Conservation (phyloP, 2,888 invertebrate genomes). For the Lepetodrilus schrolli region DNA sequence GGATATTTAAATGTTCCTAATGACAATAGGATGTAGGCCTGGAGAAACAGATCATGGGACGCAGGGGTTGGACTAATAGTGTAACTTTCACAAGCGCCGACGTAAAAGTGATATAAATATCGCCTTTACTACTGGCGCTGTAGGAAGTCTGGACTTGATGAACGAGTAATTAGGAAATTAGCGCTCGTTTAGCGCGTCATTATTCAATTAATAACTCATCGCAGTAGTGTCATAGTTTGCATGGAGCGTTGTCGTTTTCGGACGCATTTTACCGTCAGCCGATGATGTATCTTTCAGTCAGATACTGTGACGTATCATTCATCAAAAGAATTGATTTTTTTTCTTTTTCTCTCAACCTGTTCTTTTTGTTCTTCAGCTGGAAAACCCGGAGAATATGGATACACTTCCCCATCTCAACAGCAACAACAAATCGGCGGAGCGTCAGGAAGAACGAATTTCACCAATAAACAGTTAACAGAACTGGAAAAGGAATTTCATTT, state of each 20-base stretch:
- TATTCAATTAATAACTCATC: constrained; percentile 33
- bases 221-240: constrained; percentile 26
- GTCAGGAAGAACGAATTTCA: constrained; percentile 95
- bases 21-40: constrained; percentile 20
- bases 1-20: constrained; percentile 12
- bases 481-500: constrained; percentile 99
- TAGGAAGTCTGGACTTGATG: constrained; percentile 28
- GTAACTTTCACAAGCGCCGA: neutral
- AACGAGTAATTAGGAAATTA: constrained; percentile 30
- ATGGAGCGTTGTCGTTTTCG: constrained; percentile 31
- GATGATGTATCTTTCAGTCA: constrained; percentile 28
- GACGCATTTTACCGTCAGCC: constrained; percentile 1
- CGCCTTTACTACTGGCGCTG: neutral
- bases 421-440: constrained; percentile 56
- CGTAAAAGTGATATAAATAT: constrained; percentile 23
- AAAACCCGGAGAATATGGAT: constrained; percentile 54
- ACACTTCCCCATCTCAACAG: constrained; percentile 41
- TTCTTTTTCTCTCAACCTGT: too few relatives aligned
- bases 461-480: constrained; percentile 98
- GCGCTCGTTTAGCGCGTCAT: constrained; percentile 29
- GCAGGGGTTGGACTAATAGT: neutral
- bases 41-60: constrained; percentile 8
- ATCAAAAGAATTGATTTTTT: constrained; percentile 28
- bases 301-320: constrained; percentile 19
- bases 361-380: constrained; percentile 33